Percentiles rank a stretch among this genome's conserved stretches.
Conservation (phyloP, 2,113 vertebrate species). For the Cynoglossus semilaevis region DNA sequence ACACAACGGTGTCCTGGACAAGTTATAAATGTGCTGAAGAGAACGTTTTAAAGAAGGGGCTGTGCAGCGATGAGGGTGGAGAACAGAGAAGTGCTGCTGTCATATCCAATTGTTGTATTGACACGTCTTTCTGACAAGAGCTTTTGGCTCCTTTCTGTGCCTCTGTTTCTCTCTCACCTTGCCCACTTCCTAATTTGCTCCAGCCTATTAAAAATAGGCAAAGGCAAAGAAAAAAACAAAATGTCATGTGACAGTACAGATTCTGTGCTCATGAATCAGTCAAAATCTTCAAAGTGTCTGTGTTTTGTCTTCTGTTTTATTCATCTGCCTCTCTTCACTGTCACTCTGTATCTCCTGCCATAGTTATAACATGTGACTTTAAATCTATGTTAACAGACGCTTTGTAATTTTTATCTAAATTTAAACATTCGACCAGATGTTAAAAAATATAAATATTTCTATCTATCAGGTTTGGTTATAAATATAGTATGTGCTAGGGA, state of each 20-base stretch:
- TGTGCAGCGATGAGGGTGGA: neutral
- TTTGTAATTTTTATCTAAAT: no score
- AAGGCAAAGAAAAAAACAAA: slow-evolving; percentile 15
- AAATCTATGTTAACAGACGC: no score
- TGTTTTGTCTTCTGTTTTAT: neutral
- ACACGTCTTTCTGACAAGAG: slow-evolving; percentile 14
- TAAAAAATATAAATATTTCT: no score
- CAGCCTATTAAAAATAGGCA: neutral
- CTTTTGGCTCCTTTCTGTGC: slow-evolving; percentile 5
- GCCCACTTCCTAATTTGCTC: slow-evolving; percentile 5
- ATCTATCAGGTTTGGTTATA: no score
- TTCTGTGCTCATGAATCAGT: slow-evolving; percentile 7
- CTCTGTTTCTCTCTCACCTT: slow-evolving; percentile 6
- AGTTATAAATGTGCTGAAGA: slow-evolving; percentile 39
- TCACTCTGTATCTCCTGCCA: neutral
- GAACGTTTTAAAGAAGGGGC: slow-evolving; percentile 17
- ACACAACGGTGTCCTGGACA: slow-evolving; percentile 37
- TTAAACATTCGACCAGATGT: no score
- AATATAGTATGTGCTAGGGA: no score
- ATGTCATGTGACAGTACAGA: slow-evolving; percentile 8
- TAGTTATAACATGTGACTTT: no score
- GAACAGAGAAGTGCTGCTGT: slow-evolving; percentile 4
- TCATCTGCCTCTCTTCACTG: slow-evolving; percentile 2
- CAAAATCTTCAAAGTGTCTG: neutral
- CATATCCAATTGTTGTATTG: slow-evolving; percentile 25